Evolutionary conservation across 2,113 vertebrate species (phyloP).

Genomic region (Orcinus orca): DNA sequence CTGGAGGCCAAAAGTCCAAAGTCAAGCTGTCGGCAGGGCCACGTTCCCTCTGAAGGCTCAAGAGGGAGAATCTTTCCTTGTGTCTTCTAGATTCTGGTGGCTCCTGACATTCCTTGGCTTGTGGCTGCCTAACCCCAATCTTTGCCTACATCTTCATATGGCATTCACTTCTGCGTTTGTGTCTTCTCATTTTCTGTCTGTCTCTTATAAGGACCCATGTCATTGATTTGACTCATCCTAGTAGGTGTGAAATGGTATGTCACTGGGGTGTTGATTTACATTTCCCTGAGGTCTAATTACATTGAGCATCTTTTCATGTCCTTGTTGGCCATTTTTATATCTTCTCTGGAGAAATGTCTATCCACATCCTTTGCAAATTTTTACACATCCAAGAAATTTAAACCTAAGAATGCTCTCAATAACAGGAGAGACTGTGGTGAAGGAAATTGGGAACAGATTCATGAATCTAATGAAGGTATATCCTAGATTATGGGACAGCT

Average conservation of each 20-base stretch:
- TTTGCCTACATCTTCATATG: background rate
- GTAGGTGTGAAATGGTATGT: background rate
- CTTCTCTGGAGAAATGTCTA: background rate
- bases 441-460: background rate
- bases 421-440: background rate
- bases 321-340: background rate
- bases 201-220: background rate
- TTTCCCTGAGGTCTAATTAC: background rate
- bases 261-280: background rate
- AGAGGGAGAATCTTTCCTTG: background rate
- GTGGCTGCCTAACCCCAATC: background rate
- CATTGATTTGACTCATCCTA: background rate
- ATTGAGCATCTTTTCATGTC: background rate
- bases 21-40: background rate
- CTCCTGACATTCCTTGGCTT: background rate
- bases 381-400: background rate
- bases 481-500: background rate
- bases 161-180: background rate
- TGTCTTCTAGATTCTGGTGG: background rate
- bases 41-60: background rate
- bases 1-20: background rate
- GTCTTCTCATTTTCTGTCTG: background rate
- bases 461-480: background rate
- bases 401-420: background rate
- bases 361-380: background rate